Base-by-base conservation (phyloP, 2,113 vertebrate genomes). In the Entomyzon cyanotis region DNA sequence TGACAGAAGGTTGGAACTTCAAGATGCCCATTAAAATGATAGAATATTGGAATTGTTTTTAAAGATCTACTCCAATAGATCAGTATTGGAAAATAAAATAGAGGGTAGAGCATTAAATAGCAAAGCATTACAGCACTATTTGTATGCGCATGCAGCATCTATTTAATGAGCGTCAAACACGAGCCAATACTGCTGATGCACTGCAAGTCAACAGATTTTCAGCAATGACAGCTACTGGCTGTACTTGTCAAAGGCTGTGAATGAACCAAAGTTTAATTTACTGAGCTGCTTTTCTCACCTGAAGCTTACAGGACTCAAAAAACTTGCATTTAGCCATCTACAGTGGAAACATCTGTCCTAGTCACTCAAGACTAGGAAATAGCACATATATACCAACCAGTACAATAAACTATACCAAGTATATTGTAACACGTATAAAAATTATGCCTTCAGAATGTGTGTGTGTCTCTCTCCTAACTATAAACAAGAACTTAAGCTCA, bases 81-180 rank as follows among this genome's bases (percentile, higher is more conserved):
- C 70, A 25, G 64, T 76, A 94, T 62, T 63, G 78, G 74, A 78
- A 92, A 95, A 94, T 71, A 90, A 93, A 85, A 42, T 31, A 90
- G 60, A 82, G 16, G 23, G 74, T 2, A 78, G 28, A 89, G 81
- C 87, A 70, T 52, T 87, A 91, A 89, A 55, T 19, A 93, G 92
- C 89, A 76, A 82, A 88, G 80, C 88, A 82, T 60, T 50, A 67
- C 68, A 79, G 65, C 80, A 93, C 42, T 64, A 52, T 59, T 90
- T 69, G 37, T 80, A 93, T n/a, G 89, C 80, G 7, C 95, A 97
- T 94, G 88, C 88, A 94, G 73, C 60, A 22, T 60, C 76, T 84
- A 63, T 53, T 83, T 84, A 77, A 89, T 35, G 63, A 94, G 85
- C 88, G 41, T 60, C 35, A 86, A 92, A 84, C 65, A 95, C 64